Evolutionary conservation across 2,888 invertebrate species (phyloP).

Genomic region (Phaonia tiefii): DNA sequence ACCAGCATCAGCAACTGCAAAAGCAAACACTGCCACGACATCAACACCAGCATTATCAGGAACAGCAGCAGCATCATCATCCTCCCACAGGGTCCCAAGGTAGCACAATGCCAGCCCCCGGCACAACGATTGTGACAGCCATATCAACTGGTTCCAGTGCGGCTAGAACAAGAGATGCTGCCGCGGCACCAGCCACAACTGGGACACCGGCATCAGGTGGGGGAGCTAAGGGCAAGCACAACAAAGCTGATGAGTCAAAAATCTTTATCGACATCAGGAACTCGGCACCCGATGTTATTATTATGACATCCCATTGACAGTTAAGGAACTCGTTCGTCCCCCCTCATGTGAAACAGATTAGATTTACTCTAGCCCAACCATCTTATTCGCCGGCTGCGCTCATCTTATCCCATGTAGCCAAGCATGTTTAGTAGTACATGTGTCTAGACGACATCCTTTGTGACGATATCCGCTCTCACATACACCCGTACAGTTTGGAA

Average conservation of each 20-base stretch:
- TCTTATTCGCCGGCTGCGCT: not conserved
- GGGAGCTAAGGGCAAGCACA: conserved; percentile 66
- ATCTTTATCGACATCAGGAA: conserved; percentile 93
- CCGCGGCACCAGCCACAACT: conserved; percentile 41
- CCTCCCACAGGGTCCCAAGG: conserved; percentile 68
- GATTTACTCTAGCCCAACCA: conserved; percentile 15
- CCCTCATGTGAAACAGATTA: conserved; percentile 9
- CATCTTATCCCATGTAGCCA: not conserved
- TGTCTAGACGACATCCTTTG: not conserved
- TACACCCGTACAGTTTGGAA: not conserved
- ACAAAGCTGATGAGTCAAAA: conserved; percentile 80
- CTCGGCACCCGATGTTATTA: conserved; percentile 94
- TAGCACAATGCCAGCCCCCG: conserved; percentile 62
- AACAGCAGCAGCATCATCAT: conserved; percentile 59
- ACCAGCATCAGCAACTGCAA: conserved; percentile 69
- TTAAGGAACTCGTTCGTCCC: conserved; percentile 74
- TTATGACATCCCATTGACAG: conserved; percentile 87
- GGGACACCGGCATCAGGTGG: conserved; percentile 6
- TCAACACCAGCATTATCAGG: conserved; percentile 70
- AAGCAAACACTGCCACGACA: conserved; percentile 66
- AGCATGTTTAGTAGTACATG: conserved; percentile 14
- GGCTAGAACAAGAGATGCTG: conserved; percentile 48
- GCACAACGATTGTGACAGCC: conserved; percentile 65
- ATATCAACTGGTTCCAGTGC: conserved; percentile 55
- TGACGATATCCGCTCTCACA: not conserved